Conservation (phyloP, 2,113 vertebrate genomes). For the Poeciliopsis occidentalis region DNA sequence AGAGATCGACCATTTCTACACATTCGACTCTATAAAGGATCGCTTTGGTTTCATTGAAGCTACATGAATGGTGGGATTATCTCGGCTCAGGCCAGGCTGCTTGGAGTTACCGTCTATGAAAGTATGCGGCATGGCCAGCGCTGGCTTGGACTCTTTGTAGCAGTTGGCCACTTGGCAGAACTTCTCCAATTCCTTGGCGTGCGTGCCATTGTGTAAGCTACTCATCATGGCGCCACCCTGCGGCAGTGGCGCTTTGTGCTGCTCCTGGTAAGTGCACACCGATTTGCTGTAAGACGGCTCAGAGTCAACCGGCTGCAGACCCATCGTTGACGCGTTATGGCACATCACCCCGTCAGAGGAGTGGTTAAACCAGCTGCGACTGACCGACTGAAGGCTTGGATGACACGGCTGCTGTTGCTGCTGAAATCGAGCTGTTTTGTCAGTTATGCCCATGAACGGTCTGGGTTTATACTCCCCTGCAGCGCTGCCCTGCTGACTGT, state of each 20-base stretch:
- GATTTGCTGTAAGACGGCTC: conserved; percentile 82
- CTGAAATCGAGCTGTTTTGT: conserved; percentile 91
- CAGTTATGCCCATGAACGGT: conserved; percentile 94
- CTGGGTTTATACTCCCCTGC: conserved; percentile 85
- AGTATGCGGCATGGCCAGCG: conserved; percentile 75
- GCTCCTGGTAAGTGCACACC: conserved; percentile 74
- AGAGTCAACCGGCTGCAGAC: conserved; percentile 71
- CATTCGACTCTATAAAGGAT: conserved; percentile 97
- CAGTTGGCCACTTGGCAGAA: conserved; percentile 80
- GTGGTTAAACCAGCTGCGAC: conserved; percentile 86
- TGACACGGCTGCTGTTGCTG: conserved; percentile 60
- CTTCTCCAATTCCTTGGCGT: conserved; percentile 81
- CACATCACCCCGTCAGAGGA: conserved; percentile 76
- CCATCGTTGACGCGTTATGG: conserved; percentile 60
- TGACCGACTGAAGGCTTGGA: conserved; percentile 41
- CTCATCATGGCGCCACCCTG: conserved; percentile 69
- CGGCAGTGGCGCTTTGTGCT: conserved; percentile 77
- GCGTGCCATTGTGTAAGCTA: conserved; percentile 83
- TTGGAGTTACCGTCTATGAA: conserved; percentile 82
- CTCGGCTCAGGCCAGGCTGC: conserved; percentile 78
- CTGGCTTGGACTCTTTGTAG: conserved; percentile 83
- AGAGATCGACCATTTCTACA: conserved; percentile 71
- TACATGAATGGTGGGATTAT: conserved; percentile 82
- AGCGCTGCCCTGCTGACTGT: conserved; percentile 69
- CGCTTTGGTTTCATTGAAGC: conserved; percentile 94